These are phyloP conservation scores for Desoria tigrina DNA, from an alignment of 2,888 invertebrate genomes.

Conservation along the genomic window DNA sequence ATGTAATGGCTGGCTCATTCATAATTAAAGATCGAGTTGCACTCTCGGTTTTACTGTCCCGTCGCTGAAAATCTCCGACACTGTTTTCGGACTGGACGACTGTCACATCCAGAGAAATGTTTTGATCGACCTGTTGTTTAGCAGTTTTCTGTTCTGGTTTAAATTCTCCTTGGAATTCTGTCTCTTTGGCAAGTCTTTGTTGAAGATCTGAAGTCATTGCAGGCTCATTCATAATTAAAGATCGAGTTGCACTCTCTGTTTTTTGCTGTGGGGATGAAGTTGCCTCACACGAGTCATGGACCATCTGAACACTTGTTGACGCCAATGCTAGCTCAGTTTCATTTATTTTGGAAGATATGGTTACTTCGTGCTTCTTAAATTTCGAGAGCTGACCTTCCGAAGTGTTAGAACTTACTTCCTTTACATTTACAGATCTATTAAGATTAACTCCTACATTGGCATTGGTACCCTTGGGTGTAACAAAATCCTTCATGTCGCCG, in stretches of 20 bases:
- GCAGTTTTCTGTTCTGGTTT: constrained; percentile 5
- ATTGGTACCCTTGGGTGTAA: not conserved
- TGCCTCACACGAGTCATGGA: too few relatives aligned
- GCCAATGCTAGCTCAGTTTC: not conserved
- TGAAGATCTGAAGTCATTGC: too few relatives aligned
- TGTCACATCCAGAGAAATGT: not conserved
- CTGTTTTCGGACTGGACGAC: not conserved
- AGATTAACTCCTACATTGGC: constrained; percentile 2
- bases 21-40: too few relatives aligned
- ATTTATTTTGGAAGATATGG: not conserved
- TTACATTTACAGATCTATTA: constrained; percentile 6
- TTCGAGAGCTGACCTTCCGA: not conserved
- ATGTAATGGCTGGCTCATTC: too few relatives aligned
- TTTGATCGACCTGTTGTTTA: not conserved
- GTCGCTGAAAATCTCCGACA: not conserved
- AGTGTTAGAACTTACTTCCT: not conserved
- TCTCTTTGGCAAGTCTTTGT: not conserved
- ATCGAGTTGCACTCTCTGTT: too few relatives aligned
- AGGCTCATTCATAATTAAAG: too few relatives aligned
- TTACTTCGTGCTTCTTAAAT: constrained; percentile 4
- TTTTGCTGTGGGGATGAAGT: too few relatives aligned
- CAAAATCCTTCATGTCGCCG: constrained; percentile 12
- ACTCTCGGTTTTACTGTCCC: not conserved
- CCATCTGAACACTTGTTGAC: not conserved
- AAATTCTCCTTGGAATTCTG: not conserved